Evolutionary conservation across 2,113 vertebrate species (phyloP), one percentile per base, ranked within the genome.

Genomic region (Channa argus): DNA sequence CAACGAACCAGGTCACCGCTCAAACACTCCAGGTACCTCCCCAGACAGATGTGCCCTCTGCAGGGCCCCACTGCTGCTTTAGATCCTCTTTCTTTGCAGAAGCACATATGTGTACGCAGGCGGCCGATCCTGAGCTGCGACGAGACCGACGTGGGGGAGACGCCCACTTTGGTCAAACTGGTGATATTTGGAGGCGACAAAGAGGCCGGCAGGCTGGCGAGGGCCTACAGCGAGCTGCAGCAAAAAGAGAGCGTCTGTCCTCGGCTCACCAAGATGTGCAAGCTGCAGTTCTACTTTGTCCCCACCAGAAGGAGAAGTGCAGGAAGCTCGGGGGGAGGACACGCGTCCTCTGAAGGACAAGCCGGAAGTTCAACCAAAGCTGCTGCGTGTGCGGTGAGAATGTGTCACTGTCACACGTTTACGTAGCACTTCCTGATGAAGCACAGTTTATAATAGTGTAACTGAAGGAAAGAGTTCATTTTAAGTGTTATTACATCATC

Each of bases 141-240:
- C 0, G 96, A 95, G 67, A 85, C 75, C 2, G 91, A 65, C 0
- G 69, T n/a, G 53, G 11, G 13, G 0, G 70, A 80, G n/a, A 33
- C 0, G 44, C 71, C 91, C 7, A 95, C 94, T 0, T 87, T 98
- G 33, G 69, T 93, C 56, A 93, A 96, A 0, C 94, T 99, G 3
- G 96, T 99, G 54, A 95, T 97, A 63, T 98, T 99, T 0, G 98
- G 98, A 72, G 97, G 96, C 0, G 97, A 99, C 85, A 92, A 94
- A 45, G 96, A 98, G 75, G 96, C 95, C 0, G 98, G 98, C 14
- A 96, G 97, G 79, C 92, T 99, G 63, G 97, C 97, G 3, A 90
- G 98, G 24, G 98, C 98, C 0, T 99, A 98, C 77, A 95, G 95
- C 71, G 92, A 95, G 64, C 95, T 98, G 74, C 94, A 96, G 93